Base-by-base conservation (phyloP, 2,888 invertebrate species). In the Drosophila subquinaria region DNA sequence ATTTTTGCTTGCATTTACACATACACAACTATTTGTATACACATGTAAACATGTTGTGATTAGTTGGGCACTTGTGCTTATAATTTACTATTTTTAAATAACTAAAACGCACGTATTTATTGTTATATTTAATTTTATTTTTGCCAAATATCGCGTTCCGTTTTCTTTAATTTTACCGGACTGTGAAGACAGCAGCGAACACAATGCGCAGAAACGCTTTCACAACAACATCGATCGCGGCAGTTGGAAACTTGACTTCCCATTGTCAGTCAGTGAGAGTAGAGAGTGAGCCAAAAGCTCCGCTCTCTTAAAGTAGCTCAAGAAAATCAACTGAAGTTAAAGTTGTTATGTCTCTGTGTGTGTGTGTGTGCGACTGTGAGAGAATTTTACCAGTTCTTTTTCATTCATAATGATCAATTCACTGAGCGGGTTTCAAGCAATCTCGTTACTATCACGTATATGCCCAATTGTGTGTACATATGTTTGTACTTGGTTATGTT, bases 381-480 rank as follows among this genome's bases (percentile, higher is more conserved):
- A 69, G 76, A 73, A 69, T 73, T 68, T 69, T 76, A 76, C 77
- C 76, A 69, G 76, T 73, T 76, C 77, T 76, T 62, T 76, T 76
- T 76, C 77, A 73, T 76, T 76, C 76, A 65, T 69, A 55, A 51
- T 66, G 43, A 48, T 60, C 33, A 75, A 51, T 55, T 60, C 59
- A 55, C 51, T 23, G 36, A 75, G 71, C 60, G 30, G 40, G 63
- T 15, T 68, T 68, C 8, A 47, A 36, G 47, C 51, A 53, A 55
- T 60, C 30, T 23, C 15, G 23, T 40, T 63, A 35, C 42, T n/a
- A 61, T 27, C 23, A 4, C 13, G 27, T 60, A 36, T 33, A 40
- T 35, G 40, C 38, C 4, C 38, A 36, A 30, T 36, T 43, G 8
- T 53, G 17, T 30, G 43, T 15, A n/a, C n/a, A n/a, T n/a, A n/a